Percentiles rank a stretch among this genome's conserved stretches.
Evolutionary conservation across 2,797 vertebrate genomes (phyloP).

Genomic region (Chiloscyllium punctatum): DNA sequence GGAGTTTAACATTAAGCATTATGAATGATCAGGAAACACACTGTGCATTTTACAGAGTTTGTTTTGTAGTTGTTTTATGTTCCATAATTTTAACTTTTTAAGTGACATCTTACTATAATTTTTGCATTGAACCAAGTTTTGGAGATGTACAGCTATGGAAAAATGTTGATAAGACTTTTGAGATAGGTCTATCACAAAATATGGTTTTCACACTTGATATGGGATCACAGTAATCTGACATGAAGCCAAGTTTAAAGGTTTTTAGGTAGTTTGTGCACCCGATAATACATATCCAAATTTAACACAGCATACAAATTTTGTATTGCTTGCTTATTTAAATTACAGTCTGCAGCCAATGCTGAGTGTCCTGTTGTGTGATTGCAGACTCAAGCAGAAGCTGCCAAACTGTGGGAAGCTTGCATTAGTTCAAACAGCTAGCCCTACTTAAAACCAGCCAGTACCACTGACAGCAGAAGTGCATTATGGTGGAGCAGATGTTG

Average conservation of each 20-base stretch:
- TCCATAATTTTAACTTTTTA: background rate
- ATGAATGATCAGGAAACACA: background rate
- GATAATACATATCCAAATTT: background rate
- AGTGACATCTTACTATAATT: background rate
- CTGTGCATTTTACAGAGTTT: too few relatives aligned
- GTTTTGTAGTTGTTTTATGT: background rate
- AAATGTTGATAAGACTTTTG: background rate
- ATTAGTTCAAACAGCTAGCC: too few relatives aligned
- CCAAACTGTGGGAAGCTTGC: too few relatives aligned
- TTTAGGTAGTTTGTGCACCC: background rate
- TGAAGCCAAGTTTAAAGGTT: background rate
- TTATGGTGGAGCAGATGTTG: too few relatives aligned
- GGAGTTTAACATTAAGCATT: background rate
- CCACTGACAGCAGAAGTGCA: too few relatives aligned
- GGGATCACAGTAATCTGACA: background rate
- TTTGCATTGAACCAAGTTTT: background rate
- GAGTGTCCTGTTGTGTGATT: too few relatives aligned
- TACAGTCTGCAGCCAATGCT: too few relatives aligned
- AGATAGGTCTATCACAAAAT: background rate
- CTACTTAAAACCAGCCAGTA: too few relatives aligned
- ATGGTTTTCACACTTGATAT: background rate
- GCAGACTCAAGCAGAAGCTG: too few relatives aligned
- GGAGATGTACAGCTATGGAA: background rate
- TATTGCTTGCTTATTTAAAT: too few relatives aligned
- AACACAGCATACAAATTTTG: background rate